These are phyloP conservation scores for Epsilonema sp. DNA, from an alignment of 2,888 invertebrate species.

Conservation along the genomic window DNA sequence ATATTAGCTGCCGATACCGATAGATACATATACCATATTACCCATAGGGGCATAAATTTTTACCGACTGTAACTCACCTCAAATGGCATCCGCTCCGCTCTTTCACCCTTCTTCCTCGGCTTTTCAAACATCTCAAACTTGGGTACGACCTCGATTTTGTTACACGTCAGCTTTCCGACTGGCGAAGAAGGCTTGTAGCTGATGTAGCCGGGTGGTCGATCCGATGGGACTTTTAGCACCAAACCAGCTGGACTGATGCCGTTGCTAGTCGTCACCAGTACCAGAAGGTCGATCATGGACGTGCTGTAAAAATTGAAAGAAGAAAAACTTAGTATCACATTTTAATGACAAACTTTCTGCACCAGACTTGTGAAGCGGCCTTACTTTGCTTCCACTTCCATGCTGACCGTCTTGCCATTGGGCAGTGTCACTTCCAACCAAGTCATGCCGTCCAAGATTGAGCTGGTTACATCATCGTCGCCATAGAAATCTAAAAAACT, in stretches of 20 bases:
- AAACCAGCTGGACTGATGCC: conserved; percentile 45
- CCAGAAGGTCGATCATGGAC: conserved; percentile 55
- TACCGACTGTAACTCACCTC: too few species aligned
- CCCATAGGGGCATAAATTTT: too few species aligned
- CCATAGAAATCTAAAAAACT: too few species aligned
- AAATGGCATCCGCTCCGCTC: too few species aligned
- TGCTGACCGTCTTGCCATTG: background rate
- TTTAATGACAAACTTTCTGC: too few species aligned
- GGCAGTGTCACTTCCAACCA: background rate
- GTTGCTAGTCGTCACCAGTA: conserved; percentile 45
- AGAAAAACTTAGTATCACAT: too few species aligned
- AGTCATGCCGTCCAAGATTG: background rate
- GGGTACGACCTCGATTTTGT: background rate
- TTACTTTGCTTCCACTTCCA: background rate
- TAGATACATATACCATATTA: too few species aligned
- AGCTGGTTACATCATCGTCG: too few species aligned
- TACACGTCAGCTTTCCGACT: conserved; percentile 35
- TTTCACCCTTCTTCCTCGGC: too few species aligned
- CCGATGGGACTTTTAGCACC: conserved; percentile 43
- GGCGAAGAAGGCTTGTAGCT: conserved; percentile 54
- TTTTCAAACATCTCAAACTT: background rate
- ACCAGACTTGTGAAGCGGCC: too few species aligned
- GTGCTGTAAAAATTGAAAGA: conserved; percentile 43
- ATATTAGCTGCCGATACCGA: too few species aligned
- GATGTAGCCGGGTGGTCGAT: conserved; percentile 37